Conservation (phyloP, 2,797 vertebrate genomes). For the Typhlichthys eigenmanni region DNA sequence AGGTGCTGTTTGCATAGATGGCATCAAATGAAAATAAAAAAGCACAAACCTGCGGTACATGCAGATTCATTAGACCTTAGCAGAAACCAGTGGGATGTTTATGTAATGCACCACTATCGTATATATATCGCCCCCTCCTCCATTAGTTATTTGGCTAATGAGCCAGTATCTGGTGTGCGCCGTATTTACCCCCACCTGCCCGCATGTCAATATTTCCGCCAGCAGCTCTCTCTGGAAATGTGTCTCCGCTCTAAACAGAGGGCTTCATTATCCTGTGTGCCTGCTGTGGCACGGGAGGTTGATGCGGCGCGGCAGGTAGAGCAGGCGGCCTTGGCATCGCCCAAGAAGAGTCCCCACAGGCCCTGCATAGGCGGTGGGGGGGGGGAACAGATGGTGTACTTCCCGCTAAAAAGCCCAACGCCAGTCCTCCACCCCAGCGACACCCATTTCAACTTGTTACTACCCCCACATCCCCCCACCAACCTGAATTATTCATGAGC, state of each 20-base stretch:
- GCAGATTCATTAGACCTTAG: slow-evolving; percentile 28
- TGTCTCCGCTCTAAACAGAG: slow-evolving; percentile 57
- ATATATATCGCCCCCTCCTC: slow-evolving; percentile 25
- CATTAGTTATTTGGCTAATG: slow-evolving; percentile 50
- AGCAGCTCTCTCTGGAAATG: slow-evolving; percentile 54
- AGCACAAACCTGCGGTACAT: slow-evolving; percentile 23
- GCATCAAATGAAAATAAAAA: slow-evolving; percentile 1
- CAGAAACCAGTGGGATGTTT: slow-evolving; percentile 20
- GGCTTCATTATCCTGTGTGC: slow-evolving; percentile 71
- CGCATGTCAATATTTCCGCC: slow-evolving; percentile 61
- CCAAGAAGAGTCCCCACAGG: slow-evolving; percentile 69
- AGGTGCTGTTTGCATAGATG: slow-evolving; percentile 28
- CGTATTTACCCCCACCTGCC: slow-evolving; percentile 67
- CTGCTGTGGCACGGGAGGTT: slow-evolving; percentile 64
- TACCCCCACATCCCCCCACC: slow-evolving; percentile 16
- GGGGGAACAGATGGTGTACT: slow-evolving; percentile 80
- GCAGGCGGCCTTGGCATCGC: slow-evolving; percentile 66
- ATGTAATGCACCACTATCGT: slow-evolving; percentile 29
- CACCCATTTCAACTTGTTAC: slow-evolving; percentile 47
- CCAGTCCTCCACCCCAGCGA: slow-evolving; percentile 59
- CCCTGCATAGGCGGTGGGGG: slow-evolving; percentile 69
- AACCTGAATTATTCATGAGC: slow-evolving; percentile 79
- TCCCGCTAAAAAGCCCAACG: slow-evolving; percentile 69
- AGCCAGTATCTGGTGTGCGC: slow-evolving; percentile 66
- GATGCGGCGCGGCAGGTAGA: slow-evolving; percentile 50